Percentiles rank a stretch among this genome's conserved stretches.
phyloP scores from a whole-genome alignment of 2,797 vertebrate species.

The Coendou prehensilis region DNA sequence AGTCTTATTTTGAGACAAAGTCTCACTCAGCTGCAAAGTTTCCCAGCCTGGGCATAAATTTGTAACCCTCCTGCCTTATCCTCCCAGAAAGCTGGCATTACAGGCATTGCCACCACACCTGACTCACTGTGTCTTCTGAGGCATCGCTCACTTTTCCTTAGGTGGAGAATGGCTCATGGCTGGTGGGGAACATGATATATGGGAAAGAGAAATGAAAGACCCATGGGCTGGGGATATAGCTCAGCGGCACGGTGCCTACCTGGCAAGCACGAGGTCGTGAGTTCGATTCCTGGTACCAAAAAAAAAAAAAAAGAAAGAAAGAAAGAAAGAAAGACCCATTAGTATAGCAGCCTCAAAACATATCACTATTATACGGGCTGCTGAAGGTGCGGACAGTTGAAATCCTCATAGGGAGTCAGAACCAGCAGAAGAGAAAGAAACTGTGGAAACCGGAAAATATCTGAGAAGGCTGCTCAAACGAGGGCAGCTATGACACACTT shows the following conservation, averaged over 20 bases:
- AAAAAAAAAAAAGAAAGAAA: too few relatives aligned
- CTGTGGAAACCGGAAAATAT: background rate
- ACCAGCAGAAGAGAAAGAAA: background rate
- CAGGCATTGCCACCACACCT: fast-evolving
- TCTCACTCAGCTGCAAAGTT: background rate
- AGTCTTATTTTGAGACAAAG: background rate
- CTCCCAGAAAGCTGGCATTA: background rate
- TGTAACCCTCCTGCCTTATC: background rate
- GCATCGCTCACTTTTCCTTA: background rate
- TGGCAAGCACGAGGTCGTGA: too few relatives aligned
- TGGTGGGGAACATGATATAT: background rate
- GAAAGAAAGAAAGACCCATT: background rate
- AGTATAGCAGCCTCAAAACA: background rate
- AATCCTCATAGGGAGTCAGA: background rate
- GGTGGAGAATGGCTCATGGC: background rate
- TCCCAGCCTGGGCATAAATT: background rate
- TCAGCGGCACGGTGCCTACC: too few relatives aligned
- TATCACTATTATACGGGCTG: background rate
- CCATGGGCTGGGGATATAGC: too few relatives aligned
- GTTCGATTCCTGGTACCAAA: too few relatives aligned
- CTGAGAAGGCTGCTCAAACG: background rate
- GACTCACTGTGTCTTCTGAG: background rate
- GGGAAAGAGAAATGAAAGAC: background rate
- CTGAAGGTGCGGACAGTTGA: background rate
- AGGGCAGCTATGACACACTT: background rate